phyloP scores from a whole-genome alignment of 2,113 vertebrate genomes.

The Canis aureus region DNA sequence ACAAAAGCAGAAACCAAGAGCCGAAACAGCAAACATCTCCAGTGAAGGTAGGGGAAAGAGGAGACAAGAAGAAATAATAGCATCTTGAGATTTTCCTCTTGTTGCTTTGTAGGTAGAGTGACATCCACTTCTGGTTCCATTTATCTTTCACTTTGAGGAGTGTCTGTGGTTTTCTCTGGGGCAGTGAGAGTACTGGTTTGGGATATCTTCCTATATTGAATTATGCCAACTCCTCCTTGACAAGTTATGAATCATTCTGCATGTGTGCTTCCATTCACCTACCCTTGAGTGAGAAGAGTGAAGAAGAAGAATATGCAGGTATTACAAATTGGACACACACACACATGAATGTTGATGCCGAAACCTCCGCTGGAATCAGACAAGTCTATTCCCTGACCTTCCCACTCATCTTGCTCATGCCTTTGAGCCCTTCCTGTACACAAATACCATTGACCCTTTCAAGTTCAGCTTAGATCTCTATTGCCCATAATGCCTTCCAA shows the following conservation, averaged over 20 bases:
- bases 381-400: not conserved
- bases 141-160: not conserved
- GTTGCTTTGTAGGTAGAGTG: not conserved
- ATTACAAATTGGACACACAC: not conserved
- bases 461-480: not conserved
- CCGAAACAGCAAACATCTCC: not conserved
- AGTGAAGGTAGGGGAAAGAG: not conserved
- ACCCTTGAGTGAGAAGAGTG: not conserved
- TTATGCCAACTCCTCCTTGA: not conserved
- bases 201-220: not conserved
- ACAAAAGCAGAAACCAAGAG: conserved; percentile 19
- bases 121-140: not conserved
- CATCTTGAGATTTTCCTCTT: not conserved
- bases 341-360: not conserved
- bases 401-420: not conserved
- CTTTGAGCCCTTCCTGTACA: not conserved
- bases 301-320: not conserved
- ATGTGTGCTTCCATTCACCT: not conserved
- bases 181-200: not conserved
- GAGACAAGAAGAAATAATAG: not conserved
- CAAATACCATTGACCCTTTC: not conserved
- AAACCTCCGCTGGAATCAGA: not conserved
- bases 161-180: not conserved
- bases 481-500: not conserved
- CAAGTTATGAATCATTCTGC: not conserved